A percentile compares a stretch with the other conserved stretches of the same genome.
Conservation (phyloP, 2,888 invertebrate species). For the Ochropleura plecta region DNA sequence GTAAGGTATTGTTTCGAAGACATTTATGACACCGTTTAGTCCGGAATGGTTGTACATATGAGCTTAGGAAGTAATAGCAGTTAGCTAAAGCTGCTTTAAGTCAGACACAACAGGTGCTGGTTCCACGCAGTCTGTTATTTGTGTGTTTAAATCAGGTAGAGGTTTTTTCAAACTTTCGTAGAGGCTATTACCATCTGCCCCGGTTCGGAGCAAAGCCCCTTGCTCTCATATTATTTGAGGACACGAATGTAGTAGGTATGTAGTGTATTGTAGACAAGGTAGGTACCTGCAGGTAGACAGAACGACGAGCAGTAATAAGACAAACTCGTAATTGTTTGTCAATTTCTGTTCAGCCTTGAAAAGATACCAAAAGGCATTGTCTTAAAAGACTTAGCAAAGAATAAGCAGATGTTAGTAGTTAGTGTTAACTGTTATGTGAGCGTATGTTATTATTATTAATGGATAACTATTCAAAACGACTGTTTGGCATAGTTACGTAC, state of each 20-base stretch:
- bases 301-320: neutral
- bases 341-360: neutral
- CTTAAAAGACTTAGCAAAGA: neutral
- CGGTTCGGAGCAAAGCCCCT: neutral
- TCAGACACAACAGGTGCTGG: constrained; percentile 22
- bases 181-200: constrained; percentile 7
- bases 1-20: constrained; percentile 35
- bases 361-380: neutral
- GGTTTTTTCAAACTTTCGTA: neutral
- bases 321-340: neutral
- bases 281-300: neutral
- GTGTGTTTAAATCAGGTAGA: constrained; percentile 24
- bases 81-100: neutral
- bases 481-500: neutral
- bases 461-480: constrained; percentile 3
- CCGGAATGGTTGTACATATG: neutral
- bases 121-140: neutral
- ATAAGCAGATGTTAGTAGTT: constrained; percentile 3
- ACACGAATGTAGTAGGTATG: no score
- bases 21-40: constrained; percentile 29
- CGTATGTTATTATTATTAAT: constrained; percentile 24
- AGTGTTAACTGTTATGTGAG: constrained; percentile 5
- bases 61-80: constrained; percentile 31
- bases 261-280: no score
- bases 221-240: neutral